These are phyloP conservation scores for Archips xylosteana DNA, from an alignment of 2,888 invertebrate species.

Conservation along the genomic window DNA sequence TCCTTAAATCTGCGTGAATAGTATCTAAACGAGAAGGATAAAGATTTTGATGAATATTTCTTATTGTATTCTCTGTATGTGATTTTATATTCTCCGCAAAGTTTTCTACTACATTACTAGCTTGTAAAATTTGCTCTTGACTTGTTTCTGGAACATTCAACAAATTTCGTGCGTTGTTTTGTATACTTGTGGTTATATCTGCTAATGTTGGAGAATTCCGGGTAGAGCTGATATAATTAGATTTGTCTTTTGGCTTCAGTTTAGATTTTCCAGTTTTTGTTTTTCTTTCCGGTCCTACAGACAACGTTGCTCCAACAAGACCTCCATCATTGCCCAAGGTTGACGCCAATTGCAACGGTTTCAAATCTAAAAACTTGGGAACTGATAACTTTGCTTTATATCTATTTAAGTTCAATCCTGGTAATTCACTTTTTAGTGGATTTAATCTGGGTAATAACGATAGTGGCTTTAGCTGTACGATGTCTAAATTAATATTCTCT, in stretches of 20 bases:
- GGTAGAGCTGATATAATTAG: conserved; percentile 19
- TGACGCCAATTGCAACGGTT: conserved; percentile 59
- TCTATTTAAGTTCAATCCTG: conserved; percentile 56
- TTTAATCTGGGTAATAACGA: conserved; percentile 38
- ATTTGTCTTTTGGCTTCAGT: conserved; percentile 29
- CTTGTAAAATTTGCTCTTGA: conserved; percentile 7
- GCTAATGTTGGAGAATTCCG: conserved; percentile 52
- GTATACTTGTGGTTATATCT: conserved; percentile 48
- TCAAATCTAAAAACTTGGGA: conserved; percentile 58
- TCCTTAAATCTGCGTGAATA: conserved; percentile 13
- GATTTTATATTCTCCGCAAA: conserved; percentile 27
- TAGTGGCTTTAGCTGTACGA: conserved; percentile 56
- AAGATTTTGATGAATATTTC: conserved; percentile 18
- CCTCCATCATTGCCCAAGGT: conserved; percentile 52
- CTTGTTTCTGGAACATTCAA: conserved; percentile 16
- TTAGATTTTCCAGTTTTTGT: conserved; percentile 42
- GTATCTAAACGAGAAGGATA: conserved; percentile 15
- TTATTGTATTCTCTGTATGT: conserved; percentile 17
- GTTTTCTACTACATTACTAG: conserved; percentile 12
- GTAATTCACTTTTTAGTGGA: conserved; percentile 45
- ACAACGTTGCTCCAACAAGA: conserved; percentile 53
- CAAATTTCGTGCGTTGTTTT: conserved; percentile 47
- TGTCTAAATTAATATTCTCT: conserved; percentile 57
- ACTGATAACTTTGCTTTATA: conserved; percentile 60
- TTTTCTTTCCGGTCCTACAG: conserved; percentile 49